Evolutionary conservation across 2,797 vertebrate species (phyloP), one percentile per base, ranked within the genome.

Genomic region (Tokudaia muenninki): DNA sequence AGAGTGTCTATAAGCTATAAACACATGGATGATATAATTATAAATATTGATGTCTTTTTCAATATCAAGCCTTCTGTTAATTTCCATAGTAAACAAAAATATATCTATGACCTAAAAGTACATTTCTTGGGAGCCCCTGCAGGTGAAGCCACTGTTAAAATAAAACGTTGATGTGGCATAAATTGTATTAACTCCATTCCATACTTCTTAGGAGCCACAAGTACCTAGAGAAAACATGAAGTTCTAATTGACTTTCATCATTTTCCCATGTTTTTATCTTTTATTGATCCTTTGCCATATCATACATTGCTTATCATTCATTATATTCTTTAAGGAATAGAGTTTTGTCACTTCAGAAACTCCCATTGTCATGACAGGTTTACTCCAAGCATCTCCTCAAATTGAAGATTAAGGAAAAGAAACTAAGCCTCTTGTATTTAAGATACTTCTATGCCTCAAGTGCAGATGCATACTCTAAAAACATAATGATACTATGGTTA

Each of bases 111-210:
- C 29, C 31, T 50, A 22, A 47, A 10, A 65, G 14, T 61, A 61
- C 6, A 61, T 82, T 61, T 44, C n/a, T 22, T 34, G 29, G 29
- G 61, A 47, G 19, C 31, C 10, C 19, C 44, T 22, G 31, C 9
- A 83, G 11, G 21, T 67, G 12, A 83, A 81, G 11, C 19, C 63
- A 94, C 79, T 78, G 72, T 75, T 70, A 50, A 83, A 80, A 79
- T 8, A 37, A 91, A 94, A 13, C 17, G 7, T 57, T 67, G 2
- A 13, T 97, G 57, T 87, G 13, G 1, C 89, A 19, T 41, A 91
- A 88, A 87, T 95, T 19, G 7, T 88, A 94, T 34, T 93, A 96
- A 91, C 7, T 47, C 44, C 11, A 95, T 61, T 34, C 24, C 17
- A 94, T 31, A 89, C 50, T 79, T 94, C 22, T 6, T 92, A 6